Conservation (phyloP, 2,888 invertebrate species). For the Odontothrips loti region DNA sequence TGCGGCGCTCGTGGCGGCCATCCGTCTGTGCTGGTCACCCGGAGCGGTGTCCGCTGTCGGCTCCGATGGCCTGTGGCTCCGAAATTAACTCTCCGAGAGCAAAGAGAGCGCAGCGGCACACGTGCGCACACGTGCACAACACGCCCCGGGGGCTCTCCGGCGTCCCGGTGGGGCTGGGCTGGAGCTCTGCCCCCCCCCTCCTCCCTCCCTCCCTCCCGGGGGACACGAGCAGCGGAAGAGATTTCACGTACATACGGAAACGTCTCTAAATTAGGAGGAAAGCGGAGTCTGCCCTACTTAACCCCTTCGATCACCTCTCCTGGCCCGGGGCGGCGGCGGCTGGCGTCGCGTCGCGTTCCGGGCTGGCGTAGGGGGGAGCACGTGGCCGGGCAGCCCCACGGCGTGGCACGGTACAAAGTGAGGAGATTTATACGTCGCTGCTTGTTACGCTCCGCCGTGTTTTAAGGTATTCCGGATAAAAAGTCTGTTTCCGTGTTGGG, state of each 20-base stretch:
- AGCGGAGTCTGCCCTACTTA: no score
- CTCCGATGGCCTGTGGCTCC: no score
- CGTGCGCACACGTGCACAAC: no score
- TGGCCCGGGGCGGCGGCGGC: not conserved
- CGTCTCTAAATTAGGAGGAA: no score
- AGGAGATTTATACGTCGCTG: not conserved
- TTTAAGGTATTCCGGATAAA: conserved; percentile 7
- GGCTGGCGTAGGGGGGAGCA: no score
- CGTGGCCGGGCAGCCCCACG: not conserved
- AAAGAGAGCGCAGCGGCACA: no score
- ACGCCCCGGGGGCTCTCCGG: not conserved
- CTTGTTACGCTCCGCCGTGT: not conserved
- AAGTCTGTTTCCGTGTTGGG: conserved; percentile 19
- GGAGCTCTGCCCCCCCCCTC: not conserved
- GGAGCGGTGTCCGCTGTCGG: no score
- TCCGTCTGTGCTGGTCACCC: no score
- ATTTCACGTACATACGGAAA: no score
- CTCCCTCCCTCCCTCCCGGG: not conserved
- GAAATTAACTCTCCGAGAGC: no score
- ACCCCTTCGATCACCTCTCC: not conserved
- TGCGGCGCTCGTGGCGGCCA: no score
- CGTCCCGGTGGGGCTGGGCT: not conserved
- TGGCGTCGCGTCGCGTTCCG: no score
- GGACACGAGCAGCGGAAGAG: not conserved
- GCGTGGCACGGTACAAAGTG: not conserved